phyloP scores from a whole-genome alignment of 2,113 vertebrate species.

The Zonotrichia leucophrys region DNA sequence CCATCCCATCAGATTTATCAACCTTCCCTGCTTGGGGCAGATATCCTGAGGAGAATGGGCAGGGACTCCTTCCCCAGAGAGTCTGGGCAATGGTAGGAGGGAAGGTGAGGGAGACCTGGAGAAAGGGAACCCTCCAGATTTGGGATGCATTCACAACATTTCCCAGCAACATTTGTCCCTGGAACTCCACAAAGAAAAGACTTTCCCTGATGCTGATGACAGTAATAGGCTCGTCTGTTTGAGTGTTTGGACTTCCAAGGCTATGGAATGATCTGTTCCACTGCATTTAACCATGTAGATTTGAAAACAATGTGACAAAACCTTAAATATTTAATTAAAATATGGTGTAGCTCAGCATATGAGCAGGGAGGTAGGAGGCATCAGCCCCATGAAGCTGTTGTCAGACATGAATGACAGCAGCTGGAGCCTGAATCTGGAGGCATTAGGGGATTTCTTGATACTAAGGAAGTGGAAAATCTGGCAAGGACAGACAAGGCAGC shows the following conservation, averaged over 20 bases:
- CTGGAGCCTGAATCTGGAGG: neutral
- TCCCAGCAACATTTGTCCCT: neutral
- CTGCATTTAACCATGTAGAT: conserved; percentile 61
- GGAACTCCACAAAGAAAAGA: neutral
- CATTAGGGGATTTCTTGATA: neutral
- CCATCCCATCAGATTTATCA: neutral
- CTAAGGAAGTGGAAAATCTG: neutral
- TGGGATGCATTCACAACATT: neutral
- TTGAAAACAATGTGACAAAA: conserved; percentile 63
- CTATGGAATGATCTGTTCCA: conserved; percentile 36
- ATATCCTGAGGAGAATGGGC: neutral
- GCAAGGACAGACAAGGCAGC: neutral
- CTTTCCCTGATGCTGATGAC: neutral
- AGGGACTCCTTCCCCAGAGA: neutral
- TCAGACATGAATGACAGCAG: conserved; percentile 37
- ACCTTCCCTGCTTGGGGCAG: neutral
- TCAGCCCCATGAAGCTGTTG: conserved; percentile 12
- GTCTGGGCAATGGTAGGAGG: neutral
- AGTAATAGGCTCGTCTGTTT: conserved; percentile 7
- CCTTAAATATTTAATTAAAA: conserved; percentile 70
- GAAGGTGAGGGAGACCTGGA: neutral
- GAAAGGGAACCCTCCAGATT: neutral
- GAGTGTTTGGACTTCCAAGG: conserved; percentile 20
- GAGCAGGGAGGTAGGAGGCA: neutral
- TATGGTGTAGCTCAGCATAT: neutral